Conservation (phyloP, 2,888 invertebrate species). For the Amblyjoppa fuscipennis region DNA sequence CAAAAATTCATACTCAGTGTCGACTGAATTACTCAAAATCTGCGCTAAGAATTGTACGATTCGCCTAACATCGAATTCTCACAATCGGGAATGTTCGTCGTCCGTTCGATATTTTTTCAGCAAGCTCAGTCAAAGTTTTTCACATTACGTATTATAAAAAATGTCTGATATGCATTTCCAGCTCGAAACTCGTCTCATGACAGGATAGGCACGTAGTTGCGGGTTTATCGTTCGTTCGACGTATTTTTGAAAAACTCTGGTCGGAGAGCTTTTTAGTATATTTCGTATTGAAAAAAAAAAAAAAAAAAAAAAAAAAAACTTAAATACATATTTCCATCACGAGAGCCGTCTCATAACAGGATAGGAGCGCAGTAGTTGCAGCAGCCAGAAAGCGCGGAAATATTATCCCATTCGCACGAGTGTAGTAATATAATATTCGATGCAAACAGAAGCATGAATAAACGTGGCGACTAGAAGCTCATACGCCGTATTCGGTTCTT, state of each 20-base stretch:
- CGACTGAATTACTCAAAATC: too few species aligned
- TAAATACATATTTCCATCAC: not conserved
- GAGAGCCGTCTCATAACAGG: not conserved
- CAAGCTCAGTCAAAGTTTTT: too few species aligned
- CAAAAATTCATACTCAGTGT: too few species aligned
- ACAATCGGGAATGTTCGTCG: too few species aligned
- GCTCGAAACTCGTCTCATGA: not conserved
- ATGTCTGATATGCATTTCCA: not conserved
- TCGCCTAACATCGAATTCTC: too few species aligned
- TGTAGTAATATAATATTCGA: slow-evolving; percentile 34
- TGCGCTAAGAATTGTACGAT: too few species aligned
- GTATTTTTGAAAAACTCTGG: too few species aligned
- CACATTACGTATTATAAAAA: too few species aligned
- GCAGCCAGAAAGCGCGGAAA: not conserved
- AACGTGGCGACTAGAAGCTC: slow-evolving; percentile 20
- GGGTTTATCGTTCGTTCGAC: not conserved
- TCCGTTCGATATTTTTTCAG: too few species aligned
- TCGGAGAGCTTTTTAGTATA: too few species aligned
- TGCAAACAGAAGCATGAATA: slow-evolving; percentile 34
- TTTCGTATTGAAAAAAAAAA: not conserved
- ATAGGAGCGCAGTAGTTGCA: not conserved
- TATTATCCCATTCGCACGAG: not conserved
- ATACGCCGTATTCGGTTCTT: slow-evolving; percentile 10
- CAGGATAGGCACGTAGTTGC: not conserved
- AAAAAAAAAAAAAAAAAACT: not conserved